phyloP scores from a whole-genome alignment of 2,888 invertebrate genomes.

The Amaurobius ferox region DNA sequence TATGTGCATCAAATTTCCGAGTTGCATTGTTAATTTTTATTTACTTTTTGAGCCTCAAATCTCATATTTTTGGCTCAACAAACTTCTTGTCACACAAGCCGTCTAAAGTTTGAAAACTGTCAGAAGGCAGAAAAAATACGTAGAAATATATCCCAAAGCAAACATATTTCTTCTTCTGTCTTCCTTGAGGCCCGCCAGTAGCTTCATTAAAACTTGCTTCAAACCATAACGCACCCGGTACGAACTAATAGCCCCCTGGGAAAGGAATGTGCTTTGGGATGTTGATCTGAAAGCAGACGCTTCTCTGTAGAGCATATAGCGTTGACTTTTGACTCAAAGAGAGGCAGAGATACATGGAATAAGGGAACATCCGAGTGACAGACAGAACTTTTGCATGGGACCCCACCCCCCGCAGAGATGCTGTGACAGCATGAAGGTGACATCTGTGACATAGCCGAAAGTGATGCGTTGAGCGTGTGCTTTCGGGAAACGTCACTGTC shows the following conservation, averaged over 20 bases:
- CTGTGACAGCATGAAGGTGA: conserved; percentile 50
- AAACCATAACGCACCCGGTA: not conserved
- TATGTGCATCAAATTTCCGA: no score
- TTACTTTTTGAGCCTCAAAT: no score
- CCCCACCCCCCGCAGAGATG: conserved; percentile 38
- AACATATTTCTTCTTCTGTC: conserved; percentile 17
- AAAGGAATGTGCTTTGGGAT: conserved; percentile 48
- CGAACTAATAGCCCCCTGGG: conserved; percentile 69
- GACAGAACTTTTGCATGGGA: conserved; percentile 1
- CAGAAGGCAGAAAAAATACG: not conserved
- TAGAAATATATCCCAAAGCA: conserved; percentile 1
- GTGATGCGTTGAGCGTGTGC: not conserved
- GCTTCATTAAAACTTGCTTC: conserved; percentile 17
- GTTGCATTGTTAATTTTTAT: no score
- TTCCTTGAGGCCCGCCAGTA: not conserved
- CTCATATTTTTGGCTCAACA: conserved; percentile 3
- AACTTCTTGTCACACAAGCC: not conserved
- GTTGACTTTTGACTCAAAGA: conserved; percentile 34
- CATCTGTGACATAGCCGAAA: conserved; percentile 48
- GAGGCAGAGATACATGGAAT: conserved; percentile 19
- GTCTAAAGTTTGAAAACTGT: not conserved
- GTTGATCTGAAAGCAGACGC: conserved; percentile 13
- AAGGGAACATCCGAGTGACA: conserved; percentile 38
- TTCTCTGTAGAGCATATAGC: not conserved
- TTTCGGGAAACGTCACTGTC: conserved; percentile 25